phyloP scores from a whole-genome alignment of 2,888 invertebrate species.

The Parthenolecanium corni region DNA sequence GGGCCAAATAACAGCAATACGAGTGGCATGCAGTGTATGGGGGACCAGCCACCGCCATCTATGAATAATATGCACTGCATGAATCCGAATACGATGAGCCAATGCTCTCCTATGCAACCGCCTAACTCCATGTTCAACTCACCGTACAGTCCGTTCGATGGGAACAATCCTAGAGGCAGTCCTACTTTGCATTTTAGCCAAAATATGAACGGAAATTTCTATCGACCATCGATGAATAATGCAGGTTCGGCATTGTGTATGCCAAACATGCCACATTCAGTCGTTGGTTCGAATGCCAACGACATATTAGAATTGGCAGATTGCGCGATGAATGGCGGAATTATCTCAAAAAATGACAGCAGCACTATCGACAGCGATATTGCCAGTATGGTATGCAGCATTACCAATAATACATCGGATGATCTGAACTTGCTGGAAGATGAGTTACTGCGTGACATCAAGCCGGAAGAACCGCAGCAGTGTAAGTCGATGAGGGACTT shows the following conservation, averaged over 20 bases:
- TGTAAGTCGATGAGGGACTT: conserved; percentile 12
- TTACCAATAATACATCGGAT: conserved; percentile 3
- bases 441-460: conserved; percentile 5
- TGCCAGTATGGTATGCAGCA: conserved; percentile 3
- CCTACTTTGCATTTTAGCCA: conserved; percentile 12
- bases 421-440: conserved; percentile 9
- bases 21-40: conserved; percentile 4
- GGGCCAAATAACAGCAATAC: conserved; percentile 1
- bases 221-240: neutral
- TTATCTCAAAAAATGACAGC: neutral
- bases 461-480: neutral
- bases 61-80: conserved; percentile 9
- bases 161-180: conserved; percentile 1
- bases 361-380: conserved; percentile 10
- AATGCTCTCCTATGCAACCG: neutral
- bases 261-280: conserved; percentile 14
- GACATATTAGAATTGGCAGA: conserved; percentile 35
- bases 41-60: neutral
- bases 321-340: conserved; percentile 35
- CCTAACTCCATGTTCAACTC: conserved; percentile 10
- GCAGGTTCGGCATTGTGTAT: neutral
- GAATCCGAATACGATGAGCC: conserved; percentile 6
- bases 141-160: conserved; percentile 9
- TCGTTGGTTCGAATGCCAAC: conserved; percentile 11
- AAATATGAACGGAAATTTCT: conserved; percentile 18